phyloP scores from a whole-genome alignment of 1,140 invertebrate species.

The Musca domestica region DNA sequence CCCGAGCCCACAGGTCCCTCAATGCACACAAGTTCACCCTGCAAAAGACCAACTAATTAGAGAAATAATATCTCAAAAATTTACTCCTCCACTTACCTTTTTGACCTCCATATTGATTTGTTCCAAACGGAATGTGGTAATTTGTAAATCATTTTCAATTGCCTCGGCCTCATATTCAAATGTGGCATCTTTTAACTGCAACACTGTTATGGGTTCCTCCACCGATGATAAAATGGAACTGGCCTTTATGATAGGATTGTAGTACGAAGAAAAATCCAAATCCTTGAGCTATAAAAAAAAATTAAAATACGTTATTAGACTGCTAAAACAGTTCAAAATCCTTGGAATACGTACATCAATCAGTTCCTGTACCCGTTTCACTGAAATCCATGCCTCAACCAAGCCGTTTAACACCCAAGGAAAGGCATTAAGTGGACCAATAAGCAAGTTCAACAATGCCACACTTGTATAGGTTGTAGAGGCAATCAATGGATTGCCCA shows the following conservation, averaged over 20 bases:
- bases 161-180: slow-evolving; percentile 35
- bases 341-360: slow-evolving; percentile 37
- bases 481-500: slow-evolving; percentile 81
- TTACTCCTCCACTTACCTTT: slow-evolving; percentile 27
- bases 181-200: slow-evolving; percentile 43
- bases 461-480: slow-evolving; percentile 92
- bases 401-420: slow-evolving; percentile 98
- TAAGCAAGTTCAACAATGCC: slow-evolving; percentile 94
- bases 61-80: not conserved
- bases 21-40: slow-evolving; percentile 66
- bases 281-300: slow-evolving; percentile 35
- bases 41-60: not conserved
- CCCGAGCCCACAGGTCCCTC: slow-evolving; percentile 73
- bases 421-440: slow-evolving; percentile 93
- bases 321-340: not conserved
- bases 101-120: slow-evolving; percentile 47
- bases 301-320: not conserved
- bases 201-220: slow-evolving; percentile 29
- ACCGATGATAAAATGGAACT: slow-evolving; percentile 9
- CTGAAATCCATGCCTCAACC: slow-evolving; percentile 88
- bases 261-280: slow-evolving; percentile 49
- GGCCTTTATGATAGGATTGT: slow-evolving; percentile 43
- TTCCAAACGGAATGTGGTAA: slow-evolving; percentile 33
- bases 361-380: slow-evolving; percentile 77
- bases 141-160: slow-evolving; percentile 3